Conservation (phyloP, 1,140 invertebrate species). For the Branchinecta lynchi region DNA sequence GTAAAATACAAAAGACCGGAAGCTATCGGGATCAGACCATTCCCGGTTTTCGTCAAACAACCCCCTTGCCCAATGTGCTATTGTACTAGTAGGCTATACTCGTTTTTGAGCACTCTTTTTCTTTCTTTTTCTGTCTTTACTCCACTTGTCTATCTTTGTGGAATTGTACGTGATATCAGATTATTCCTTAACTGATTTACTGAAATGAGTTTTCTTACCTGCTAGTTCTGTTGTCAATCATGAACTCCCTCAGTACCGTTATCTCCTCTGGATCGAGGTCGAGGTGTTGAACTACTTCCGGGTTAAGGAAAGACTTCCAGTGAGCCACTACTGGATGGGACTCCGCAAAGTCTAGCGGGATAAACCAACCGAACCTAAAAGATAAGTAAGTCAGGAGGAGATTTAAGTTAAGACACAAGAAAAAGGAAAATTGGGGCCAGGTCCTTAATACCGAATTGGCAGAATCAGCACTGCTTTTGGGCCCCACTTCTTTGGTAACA, state of each 20-base stretch:
- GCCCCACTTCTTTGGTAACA: too few relatives aligned
- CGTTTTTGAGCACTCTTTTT: too few relatives aligned
- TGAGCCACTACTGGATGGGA: constrained; percentile 28
- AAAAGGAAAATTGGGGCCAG: constrained; percentile 10
- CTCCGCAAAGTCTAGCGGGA: constrained; percentile 32
- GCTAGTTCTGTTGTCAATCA: constrained; percentile 21
- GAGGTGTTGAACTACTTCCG: constrained; percentile 33
- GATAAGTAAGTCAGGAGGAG: constrained; percentile 12
- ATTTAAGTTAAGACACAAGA: not conserved
- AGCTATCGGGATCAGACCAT: too few relatives aligned
- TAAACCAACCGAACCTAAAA: constrained; percentile 52
- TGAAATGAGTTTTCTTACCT: constrained; percentile 18
- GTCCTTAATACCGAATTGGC: not conserved
- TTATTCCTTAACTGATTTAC: too few relatives aligned
- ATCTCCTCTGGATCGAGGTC: constrained; percentile 29
- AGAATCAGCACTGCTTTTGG: too few relatives aligned
- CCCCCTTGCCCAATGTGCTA: too few relatives aligned
- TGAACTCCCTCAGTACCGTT: constrained; percentile 19
- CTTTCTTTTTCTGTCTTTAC: too few relatives aligned
- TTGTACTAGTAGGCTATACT: too few relatives aligned
- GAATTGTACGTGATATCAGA: too few relatives aligned
- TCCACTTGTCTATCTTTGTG: too few relatives aligned
- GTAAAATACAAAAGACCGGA: too few relatives aligned
- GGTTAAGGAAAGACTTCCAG: constrained; percentile 37
- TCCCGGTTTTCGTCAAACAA: too few relatives aligned